These are phyloP conservation scores for Lepidurus apus DNA, from an alignment of 1,140 invertebrate species.

Conservation along the genomic window DNA sequence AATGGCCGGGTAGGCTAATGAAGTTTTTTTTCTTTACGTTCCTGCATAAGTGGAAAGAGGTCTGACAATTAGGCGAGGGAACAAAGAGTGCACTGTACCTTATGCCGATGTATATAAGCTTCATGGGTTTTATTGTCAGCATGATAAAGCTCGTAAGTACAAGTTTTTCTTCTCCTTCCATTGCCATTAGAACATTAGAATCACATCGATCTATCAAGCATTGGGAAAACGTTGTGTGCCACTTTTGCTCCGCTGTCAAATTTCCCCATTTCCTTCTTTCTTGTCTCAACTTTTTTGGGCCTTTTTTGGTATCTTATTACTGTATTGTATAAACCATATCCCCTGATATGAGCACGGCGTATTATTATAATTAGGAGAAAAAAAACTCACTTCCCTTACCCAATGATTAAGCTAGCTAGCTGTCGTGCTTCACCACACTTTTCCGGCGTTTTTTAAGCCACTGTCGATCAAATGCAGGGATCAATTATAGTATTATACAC, in stretches of 20 bases:
- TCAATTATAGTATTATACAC: neutral
- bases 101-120: neutral
- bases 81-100: neutral
- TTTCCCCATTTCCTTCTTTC: neutral
- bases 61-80: neutral
- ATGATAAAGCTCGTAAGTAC: too few relatives aligned
- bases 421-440: neutral
- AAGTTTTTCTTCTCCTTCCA: neutral
- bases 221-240: neutral
- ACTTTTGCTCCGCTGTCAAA: neutral
- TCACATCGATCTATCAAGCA: neutral
- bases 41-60: neutral
- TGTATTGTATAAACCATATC: neutral
- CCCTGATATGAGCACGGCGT: neutral
- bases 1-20: neutral
- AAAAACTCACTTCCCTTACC: neutral
- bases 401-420: neutral
- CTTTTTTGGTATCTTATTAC: neutral
- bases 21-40: neutral
- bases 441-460: neutral
- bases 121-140: neutral
- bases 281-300: neutral
- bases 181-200: neutral
- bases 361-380: constrained; percentile 8
- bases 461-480: neutral